Percentiles rank a stretch among this genome's conserved stretches.
Conservation (phyloP, 2,113 vertebrate genomes). For the Neoarius graeffei region DNA sequence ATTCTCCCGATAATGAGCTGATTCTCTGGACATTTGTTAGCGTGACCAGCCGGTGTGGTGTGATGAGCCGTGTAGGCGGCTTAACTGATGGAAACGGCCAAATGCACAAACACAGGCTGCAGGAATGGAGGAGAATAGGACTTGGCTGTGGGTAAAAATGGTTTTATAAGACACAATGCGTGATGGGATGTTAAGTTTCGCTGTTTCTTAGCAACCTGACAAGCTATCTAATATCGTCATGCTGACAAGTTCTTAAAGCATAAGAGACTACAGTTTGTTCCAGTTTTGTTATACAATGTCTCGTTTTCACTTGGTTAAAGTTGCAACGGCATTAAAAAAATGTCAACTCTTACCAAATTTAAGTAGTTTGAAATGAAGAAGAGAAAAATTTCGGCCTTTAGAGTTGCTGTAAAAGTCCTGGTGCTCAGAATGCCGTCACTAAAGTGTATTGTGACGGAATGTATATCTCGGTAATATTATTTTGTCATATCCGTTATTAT, state of each 20-base stretch:
- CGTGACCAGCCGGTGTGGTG: neutral
- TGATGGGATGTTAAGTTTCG: neutral
- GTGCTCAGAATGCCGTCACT: neutral
- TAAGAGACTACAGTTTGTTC: neutral
- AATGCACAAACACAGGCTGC: neutral
- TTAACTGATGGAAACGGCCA: neutral
- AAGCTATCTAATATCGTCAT: neutral
- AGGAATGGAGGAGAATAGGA: neutral
- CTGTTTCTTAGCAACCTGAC: constrained; percentile 8
- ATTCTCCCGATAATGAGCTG: neutral
- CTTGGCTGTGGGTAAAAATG: neutral
- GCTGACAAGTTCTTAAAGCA: neutral
- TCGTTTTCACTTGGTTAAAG: neutral
- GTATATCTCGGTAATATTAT: neutral
- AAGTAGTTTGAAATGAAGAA: neutral
- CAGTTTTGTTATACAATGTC: neutral
- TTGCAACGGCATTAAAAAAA: neutral
- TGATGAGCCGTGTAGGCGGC: neutral
- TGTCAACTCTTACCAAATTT: neutral
- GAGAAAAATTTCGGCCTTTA: neutral
- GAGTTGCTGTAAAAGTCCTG: neutral
- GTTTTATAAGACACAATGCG: neutral
- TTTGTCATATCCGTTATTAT: neutral
- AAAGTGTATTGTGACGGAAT: neutral
- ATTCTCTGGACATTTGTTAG: neutral